Evolutionary conservation across 2,797 vertebrate species (phyloP).

Genomic region (Cyprinella venusta): DNA sequence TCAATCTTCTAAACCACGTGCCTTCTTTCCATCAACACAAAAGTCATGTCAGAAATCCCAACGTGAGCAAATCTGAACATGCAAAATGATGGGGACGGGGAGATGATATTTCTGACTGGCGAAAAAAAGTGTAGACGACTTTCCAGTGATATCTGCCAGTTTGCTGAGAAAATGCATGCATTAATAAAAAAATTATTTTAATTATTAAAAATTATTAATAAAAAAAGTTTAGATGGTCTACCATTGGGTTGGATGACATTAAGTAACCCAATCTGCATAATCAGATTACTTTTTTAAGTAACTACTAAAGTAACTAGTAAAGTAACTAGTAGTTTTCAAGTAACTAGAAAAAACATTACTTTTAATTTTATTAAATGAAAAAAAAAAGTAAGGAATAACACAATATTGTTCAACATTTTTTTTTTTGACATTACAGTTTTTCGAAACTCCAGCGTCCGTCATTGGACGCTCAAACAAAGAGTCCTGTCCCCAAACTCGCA

Average conservation of each 20-base stretch:
- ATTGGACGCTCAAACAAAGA: background rate
- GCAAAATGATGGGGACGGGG: background rate
- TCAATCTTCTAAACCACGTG: background rate
- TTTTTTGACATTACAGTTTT: no score
- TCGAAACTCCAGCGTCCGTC: no score
- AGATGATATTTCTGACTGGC: background rate
- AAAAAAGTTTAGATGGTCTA: slow-evolving; percentile 2
- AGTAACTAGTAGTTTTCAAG: no score
- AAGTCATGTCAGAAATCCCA: background rate
- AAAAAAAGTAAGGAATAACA: background rate
- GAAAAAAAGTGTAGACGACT: background rate
- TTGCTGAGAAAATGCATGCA: background rate
- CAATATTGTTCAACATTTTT: no score
- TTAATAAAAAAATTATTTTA: no score
- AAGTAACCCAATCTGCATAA: no score
- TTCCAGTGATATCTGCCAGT: background rate
- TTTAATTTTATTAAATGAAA: background rate
- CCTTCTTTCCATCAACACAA: no score
- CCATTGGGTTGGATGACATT: background rate
- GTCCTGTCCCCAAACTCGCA: background rate
- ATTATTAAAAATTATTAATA: no score
- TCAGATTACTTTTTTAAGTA: no score
- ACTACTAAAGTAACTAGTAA: no score
- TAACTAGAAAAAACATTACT: no score
- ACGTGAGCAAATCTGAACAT: background rate